A percentile compares a stretch with the other conserved stretches of the same genome.
phyloP scores from a whole-genome alignment of 2,113 vertebrate genomes.

The Eulemur rufifrons region DNA sequence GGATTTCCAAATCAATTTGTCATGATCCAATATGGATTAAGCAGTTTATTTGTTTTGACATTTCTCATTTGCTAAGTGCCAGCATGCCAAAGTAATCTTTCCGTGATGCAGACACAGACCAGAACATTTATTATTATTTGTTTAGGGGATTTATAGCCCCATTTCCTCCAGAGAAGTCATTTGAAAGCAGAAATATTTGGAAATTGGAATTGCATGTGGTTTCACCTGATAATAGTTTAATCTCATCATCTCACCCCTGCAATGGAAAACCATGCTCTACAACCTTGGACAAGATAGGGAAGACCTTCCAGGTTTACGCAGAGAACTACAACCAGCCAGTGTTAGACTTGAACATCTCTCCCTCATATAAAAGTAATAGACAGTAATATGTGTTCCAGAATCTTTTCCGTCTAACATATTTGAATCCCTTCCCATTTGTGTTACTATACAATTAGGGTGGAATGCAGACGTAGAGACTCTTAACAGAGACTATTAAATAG shows the following conservation, averaged over 20 bases:
- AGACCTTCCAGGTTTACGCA: neutral
- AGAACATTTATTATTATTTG: constrained; percentile 77
- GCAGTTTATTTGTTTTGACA: constrained; percentile 79
- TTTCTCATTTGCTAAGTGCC: constrained; percentile 79
- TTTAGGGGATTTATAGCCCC: constrained; percentile 58
- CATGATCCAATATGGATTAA: constrained; percentile 78
- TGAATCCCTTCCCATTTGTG: neutral
- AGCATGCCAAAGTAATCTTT: constrained; percentile 68
- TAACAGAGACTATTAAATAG: neutral
- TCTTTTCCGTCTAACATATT: neutral
- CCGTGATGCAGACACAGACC: constrained; percentile 59
- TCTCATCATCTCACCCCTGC: constrained; percentile 14
- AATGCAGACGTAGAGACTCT: neutral
- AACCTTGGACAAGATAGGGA: neutral
- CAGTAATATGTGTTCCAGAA: neutral
- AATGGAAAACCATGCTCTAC: neutral
- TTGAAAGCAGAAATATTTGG: constrained; percentile 70
- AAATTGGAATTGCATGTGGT: constrained; percentile 47
- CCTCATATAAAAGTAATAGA: neutral
- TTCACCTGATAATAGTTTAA: constrained; percentile 70
- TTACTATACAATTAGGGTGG: neutral
- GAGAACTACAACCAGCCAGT: neutral
- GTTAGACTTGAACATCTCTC: neutral
- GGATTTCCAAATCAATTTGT: constrained; percentile 78
- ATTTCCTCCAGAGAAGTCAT: constrained; percentile 56